Base-by-base conservation (phyloP, 2,888 invertebrate genomes). In the Dolichomitus sp. region DNA sequence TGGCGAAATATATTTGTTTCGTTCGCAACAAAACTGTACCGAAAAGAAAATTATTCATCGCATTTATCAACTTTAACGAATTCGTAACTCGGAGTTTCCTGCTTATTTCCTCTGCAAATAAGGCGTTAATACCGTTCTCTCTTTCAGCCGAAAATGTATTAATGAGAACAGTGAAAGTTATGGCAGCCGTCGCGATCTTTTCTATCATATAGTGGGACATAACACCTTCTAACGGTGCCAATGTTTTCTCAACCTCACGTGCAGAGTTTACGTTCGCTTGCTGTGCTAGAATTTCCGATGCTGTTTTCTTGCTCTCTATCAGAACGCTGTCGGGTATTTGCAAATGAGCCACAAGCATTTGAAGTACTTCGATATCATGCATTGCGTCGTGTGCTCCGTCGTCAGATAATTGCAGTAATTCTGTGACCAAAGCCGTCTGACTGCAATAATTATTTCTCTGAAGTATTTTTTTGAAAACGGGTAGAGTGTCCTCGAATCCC, bases 51-150 rank as follows among this genome's bases (percentile, higher is more conserved):
- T 30, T 40, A 30, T 45, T n/a, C 40, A 72, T 59, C 5, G 45
- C 59, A 45, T 59, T 59, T 23, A 72, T 72, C 0, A 72, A 19
- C 9, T 59, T 59, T 19, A 45, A 57, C 40, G 70, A 72, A 45
- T 59, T 57, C 48, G 59, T 72, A 42, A 59, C 70, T 45, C 59
- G 70, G 2, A 59, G 59, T 72, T 59, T 72, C 23, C 48, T 45
- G 52, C 45, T 17, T 42, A 72, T 57, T 45, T 59, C 59, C 52
- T 59, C 45, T 42, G 45, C 42, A 30, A 72, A n/a, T 72, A 72
- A 45, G 6, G 11, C 27, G 30, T n/a, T 72, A 4, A 72, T 57
- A 45, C 70, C 59, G 45, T 33, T 57, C 33, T 72, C 45, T 19
- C 27, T 59, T 45, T 40, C 48, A 45, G 57, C 57, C 23, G 40